Conservation (phyloP, 2,888 invertebrate species). For the Dendrolimus pini region DNA sequence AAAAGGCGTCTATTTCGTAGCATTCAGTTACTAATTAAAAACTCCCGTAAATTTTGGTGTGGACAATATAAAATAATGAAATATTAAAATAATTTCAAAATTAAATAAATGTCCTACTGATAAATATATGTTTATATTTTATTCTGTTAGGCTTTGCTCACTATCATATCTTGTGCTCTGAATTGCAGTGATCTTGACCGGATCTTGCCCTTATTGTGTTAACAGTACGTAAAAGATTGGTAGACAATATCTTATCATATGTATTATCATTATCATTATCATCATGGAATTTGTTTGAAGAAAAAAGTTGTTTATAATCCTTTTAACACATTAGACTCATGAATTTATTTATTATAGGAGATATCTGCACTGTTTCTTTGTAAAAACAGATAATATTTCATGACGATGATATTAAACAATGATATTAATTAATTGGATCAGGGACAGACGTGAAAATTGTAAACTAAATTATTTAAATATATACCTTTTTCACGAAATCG, state of each 20-base stretch:
- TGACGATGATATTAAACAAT: slow-evolving; percentile 7
- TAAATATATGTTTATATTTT: background rate
- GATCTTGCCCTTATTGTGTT: slow-evolving; percentile 2
- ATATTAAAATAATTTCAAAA: no score
- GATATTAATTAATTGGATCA: slow-evolving; percentile 10
- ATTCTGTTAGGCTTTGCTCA: background rate
- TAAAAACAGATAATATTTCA: slow-evolving; percentile 18
- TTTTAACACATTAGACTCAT: slow-evolving; percentile 31
- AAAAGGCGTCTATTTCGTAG: no score
- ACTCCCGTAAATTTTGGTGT: no score
- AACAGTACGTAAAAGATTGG: background rate
- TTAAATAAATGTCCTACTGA: background rate
- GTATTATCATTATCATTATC: slow-evolving; percentile 23
- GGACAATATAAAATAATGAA: no score
- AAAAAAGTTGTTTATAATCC: slow-evolving; percentile 44
- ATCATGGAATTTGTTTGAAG: slow-evolving; percentile 40
- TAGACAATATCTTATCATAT: slow-evolving; percentile 25
- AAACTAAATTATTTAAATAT: no score
- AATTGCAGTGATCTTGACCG: slow-evolving; percentile 9
- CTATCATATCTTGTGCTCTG: background rate
- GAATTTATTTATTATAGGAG: slow-evolving; percentile 24
- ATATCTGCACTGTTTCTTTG: slow-evolving; percentile 11
- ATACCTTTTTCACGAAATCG: no score
- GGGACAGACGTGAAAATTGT: slow-evolving; percentile 4
- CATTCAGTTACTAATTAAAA: no score